Percentiles rank a stretch among this genome's conserved stretches.
These are phyloP conservation scores for Takifugu rubripes DNA, from an alignment of 2,797 vertebrate species.

Conservation along the genomic window DNA sequence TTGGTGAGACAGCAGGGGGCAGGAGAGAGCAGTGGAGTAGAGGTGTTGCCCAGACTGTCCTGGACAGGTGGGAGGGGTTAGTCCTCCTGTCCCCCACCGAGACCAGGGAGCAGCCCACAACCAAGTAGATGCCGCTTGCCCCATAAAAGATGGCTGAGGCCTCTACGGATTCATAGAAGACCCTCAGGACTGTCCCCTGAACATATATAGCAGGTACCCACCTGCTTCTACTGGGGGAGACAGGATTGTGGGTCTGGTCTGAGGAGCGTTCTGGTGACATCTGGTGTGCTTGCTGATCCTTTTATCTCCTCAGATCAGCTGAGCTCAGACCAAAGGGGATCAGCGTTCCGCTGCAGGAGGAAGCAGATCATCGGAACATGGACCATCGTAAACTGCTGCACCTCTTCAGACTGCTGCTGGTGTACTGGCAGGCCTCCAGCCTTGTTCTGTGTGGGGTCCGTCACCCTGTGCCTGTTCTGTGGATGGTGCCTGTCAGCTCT, in stretches of 20 bases:
- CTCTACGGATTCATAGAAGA: no score
- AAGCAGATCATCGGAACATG: conserved; percentile 16
- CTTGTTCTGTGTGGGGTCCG: conserved; percentile 21
- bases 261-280: conserved; percentile 10
- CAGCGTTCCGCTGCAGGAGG: conserved; percentile 25
- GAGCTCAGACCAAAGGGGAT: conserved; percentile 22
- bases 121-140: no score
- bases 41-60: no score
- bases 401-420: not conserved
- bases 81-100: no score
- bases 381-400: not conserved
- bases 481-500: conserved; percentile 53
- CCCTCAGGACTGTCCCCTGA: no score
- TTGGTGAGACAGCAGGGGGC: no score
- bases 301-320: conserved; percentile 40
- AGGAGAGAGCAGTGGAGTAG: no score
- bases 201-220: no score
- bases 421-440: conserved; percentile 9
- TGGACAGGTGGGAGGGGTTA: no score
- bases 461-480: conserved; percentile 64
- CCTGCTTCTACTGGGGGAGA: not conserved
- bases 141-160: no score
- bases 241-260: not conserved
- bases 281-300: conserved; percentile 43
- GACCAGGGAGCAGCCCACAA: no score